Base-by-base conservation (phyloP, 2,888 invertebrate species). In the Mythimna albipuncta region DNA sequence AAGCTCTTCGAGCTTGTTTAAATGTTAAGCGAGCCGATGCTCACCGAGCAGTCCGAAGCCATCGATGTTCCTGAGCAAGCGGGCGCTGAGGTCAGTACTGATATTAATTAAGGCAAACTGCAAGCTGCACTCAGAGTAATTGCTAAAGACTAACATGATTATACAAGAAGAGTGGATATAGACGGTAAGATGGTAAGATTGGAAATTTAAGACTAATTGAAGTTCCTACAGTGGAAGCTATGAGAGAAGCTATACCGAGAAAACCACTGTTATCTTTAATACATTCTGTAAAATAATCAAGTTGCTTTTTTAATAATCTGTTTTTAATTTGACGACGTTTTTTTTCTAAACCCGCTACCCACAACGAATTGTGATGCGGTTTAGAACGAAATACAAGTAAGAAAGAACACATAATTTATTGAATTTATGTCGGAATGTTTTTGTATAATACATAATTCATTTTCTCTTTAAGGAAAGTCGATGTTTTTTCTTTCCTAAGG, bases 71-170 rank as follows among this genome's bases (percentile, higher is more conserved):
- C 21, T 32, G 57, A 19, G 21, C 13, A 16, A 54, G 21, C 54
- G 16, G 32, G 54, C 55, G 38, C 54, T 35, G 47, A 64, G 77
- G 32, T 70, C 70, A 64, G 59, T 38, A 41, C 63, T 59, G 47
- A 50, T 70, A 64, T 64, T 77, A 77, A 77, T 77, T 72, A 55
- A 52, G 26, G 26, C 26, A n/a, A 50, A 62, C 32, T 64, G 54
- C 38, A 47, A 71, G 50, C 61, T 76, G 52, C 76, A 65, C 64
- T 65, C 72, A 26, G 35, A 62, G 55, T 72, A 65, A 76, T 65
- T 65, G 32, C 38, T 77, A 11, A 63, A 57, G 35, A 62, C 35
- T 71, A 76, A 59, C 50, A 57, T n/a, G 2, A 69, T 58, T 58
- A 55, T 41, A 64, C 55, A 44, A n/a, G 59, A 41, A 38, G 44